Percentiles rank a stretch among this genome's conserved stretches.
These are phyloP conservation scores for Collichthys lucidus DNA, from an alignment of 2,113 vertebrate genomes.

Conservation along the genomic window DNA sequence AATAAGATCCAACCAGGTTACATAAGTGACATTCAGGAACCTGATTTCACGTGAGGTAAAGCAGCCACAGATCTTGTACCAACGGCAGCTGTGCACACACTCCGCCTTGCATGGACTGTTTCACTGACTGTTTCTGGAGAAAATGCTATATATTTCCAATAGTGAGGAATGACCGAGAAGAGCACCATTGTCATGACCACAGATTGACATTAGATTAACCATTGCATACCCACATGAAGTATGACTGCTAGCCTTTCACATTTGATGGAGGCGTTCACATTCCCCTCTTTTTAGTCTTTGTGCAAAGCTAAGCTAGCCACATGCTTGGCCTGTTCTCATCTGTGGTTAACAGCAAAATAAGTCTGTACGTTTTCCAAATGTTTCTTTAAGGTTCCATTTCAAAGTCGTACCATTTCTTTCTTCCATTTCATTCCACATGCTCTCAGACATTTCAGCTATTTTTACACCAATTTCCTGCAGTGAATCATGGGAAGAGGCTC, in stretches of 20 bases:
- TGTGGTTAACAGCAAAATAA: not conserved
- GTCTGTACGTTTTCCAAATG: not conserved
- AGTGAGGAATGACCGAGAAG: not conserved
- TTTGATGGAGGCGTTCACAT: no score
- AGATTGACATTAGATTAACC: not conserved
- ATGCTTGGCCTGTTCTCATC: not conserved
- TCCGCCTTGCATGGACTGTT: not conserved
- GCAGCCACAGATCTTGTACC: not conserved
- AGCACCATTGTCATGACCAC: not conserved
- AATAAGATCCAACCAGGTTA: not conserved
- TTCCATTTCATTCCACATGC: not conserved
- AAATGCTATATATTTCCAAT: not conserved
- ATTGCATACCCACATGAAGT: no score
- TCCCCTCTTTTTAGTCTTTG: no score
- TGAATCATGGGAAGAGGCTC: conserved; percentile 37
- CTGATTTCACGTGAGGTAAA: not conserved
- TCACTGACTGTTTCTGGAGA: not conserved
- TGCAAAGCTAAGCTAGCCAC: not conserved
- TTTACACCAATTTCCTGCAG: conserved; percentile 43
- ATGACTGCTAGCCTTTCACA: no score
- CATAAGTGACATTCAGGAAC: not conserved
- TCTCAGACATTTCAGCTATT: conserved; percentile 5
- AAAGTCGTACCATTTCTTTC: not conserved
- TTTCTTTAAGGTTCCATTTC: not conserved
- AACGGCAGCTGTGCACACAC: not conserved